Conservation (phyloP, 2,888 invertebrate genomes). For the Taphrorychus bicolor region DNA sequence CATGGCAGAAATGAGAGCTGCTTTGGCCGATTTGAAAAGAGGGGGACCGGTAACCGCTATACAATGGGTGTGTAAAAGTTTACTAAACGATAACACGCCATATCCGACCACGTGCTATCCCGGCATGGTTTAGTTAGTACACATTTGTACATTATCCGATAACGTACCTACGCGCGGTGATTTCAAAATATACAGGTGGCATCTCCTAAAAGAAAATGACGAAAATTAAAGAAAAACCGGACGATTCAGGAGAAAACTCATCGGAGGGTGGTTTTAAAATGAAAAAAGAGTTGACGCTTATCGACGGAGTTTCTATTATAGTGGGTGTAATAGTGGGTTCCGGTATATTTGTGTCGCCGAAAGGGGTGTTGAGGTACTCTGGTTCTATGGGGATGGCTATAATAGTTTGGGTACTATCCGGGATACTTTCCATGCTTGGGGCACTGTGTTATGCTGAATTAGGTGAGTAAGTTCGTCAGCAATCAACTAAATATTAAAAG, state of each 20-base stretch:
- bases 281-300: slow-evolving; percentile 87
- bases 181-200: neutral
- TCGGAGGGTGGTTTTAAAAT: slow-evolving; percentile 68
- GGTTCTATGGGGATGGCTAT: slow-evolving; percentile 90
- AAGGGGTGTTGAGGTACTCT: slow-evolving; percentile 89
- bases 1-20: neutral
- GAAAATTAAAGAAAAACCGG: slow-evolving; percentile 18
- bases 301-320: slow-evolving; percentile 94
- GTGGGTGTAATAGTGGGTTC: slow-evolving; percentile 96
- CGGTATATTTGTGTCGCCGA: slow-evolving; percentile 95
- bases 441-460: slow-evolving; percentile 97
- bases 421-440: slow-evolving; percentile 89
- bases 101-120: slow-evolving; percentile 24
- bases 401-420: slow-evolving; percentile 87
- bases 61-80: neutral
- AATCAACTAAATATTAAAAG: too few species aligned
- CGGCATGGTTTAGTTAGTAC: slow-evolving; percentile 4
- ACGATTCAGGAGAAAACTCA: slow-evolving; percentile 10
- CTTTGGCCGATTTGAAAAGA: neutral
- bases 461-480: slow-evolving; percentile 66
- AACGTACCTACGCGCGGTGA: neutral
- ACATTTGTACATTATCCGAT: neutral
- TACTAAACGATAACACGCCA: neutral
- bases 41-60: neutral
- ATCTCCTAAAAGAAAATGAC: slow-evolving; percentile 19